phyloP scores from a whole-genome alignment of 1,140 invertebrate genomes.

The Drosophila orena region DNA sequence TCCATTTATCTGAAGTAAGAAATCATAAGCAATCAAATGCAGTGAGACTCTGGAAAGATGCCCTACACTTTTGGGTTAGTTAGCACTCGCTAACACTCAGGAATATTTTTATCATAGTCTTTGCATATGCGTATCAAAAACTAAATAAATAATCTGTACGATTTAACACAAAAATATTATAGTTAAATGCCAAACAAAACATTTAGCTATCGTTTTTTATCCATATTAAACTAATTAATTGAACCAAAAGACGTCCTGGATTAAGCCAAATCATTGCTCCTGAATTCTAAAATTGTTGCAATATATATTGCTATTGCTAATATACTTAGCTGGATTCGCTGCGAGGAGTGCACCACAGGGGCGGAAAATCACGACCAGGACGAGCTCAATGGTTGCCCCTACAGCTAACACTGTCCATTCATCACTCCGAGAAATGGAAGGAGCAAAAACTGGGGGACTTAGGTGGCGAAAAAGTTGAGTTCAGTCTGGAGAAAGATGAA shows the following conservation, averaged over 20 bases:
- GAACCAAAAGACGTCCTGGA: too few relatives aligned
- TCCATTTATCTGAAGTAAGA: conserved; percentile 39
- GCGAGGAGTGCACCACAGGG: conserved; percentile 19
- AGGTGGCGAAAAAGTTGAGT: conserved; percentile 26
- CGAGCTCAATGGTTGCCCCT: conserved; percentile 55
- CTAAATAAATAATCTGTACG: not conserved
- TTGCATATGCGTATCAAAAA: too few relatives aligned
- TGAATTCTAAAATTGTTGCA: not conserved
- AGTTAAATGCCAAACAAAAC: too few relatives aligned
- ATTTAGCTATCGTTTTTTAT: too few relatives aligned
- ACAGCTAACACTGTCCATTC: conserved; percentile 62
- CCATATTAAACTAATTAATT: too few relatives aligned
- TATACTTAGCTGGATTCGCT: not conserved
- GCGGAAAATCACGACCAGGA: conserved; percentile 56
- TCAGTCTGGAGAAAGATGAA: conserved; percentile 70
- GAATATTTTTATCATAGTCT: not conserved
- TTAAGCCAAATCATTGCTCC: too few relatives aligned
- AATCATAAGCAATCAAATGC: conserved; percentile 22
- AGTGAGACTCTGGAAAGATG: conserved; percentile 7
- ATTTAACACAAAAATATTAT: not conserved
- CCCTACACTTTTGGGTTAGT: not conserved
- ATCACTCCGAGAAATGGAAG: conserved; percentile 53
- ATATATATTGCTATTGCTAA: conserved; percentile 1
- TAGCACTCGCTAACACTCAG: too few relatives aligned
- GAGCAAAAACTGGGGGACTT: conserved; percentile 13